Evolutionary conservation across 2,888 invertebrate genomes (phyloP), one percentile per base, ranked within the genome.

Genomic region (Synanthedon tipuliformis): DNA sequence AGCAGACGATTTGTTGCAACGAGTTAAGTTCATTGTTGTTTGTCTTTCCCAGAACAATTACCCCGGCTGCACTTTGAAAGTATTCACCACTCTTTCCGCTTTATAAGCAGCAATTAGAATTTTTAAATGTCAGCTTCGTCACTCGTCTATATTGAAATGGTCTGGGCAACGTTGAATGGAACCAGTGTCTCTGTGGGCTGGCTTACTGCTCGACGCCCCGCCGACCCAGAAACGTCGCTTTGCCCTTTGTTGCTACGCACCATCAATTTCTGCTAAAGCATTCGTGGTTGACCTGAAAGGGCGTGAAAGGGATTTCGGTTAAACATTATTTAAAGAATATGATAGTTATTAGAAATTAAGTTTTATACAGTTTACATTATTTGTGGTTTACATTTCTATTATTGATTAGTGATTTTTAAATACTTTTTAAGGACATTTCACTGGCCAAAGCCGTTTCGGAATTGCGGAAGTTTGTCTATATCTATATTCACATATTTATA

Each of bases 81-180:
- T 16, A 16, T 56, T 55, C 56, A 56, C 55, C 55, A 56, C 58
- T 59, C 54, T 51, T 68, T 65, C 62, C 61, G 63, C 60, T 61
- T 63, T 63, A 65, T 66, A 66, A 61, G 57, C 60, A 62, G 61
- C 66, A 66, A 73, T 75, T 73, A 73, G 65, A 58, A 66, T 64
- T 65, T 34, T 58, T 54, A 59, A 61, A 58, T 57, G 61, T 57
- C 58, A 54, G 57, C 40, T 52, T 55, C 60, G 57, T 62, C 61
- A 59, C 34, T 34, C 34, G 34, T 10, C 34, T 34, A 10, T 34
- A 63, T 56, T 54, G 58, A 57, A 65, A 63, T 63, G 53, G 56
- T 59, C 58, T 61, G 57, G 57, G 59, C 58, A 34, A 56, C 54
- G 60, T 52, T 59, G 61, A 63, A 71, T 68, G 69, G 69, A 68